Percentiles rank a stretch among this genome's conserved stretches.
Evolutionary conservation across 2,888 invertebrate species (phyloP).

Genomic region (Phyto melanocephala): DNA sequence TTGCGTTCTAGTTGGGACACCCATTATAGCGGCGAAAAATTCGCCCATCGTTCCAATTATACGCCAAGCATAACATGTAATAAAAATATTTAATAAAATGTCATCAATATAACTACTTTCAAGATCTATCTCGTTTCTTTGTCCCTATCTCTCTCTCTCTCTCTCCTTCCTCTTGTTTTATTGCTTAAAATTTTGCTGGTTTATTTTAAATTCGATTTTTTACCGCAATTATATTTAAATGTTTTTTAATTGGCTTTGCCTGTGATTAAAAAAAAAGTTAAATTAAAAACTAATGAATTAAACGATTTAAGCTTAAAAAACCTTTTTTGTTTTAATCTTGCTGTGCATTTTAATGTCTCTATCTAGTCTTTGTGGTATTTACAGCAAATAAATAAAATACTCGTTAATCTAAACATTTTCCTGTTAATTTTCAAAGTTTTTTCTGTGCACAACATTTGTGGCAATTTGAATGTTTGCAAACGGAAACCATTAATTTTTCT

Average conservation of each 20-base stretch:
- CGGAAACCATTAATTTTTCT: conserved; percentile 63
- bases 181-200: neutral
- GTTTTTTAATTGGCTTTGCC: conserved; percentile 54
- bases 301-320: conserved; percentile 11
- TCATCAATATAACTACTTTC: too few species aligned
- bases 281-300: conserved; percentile 4
- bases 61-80: too few species aligned
- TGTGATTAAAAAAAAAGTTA: neutral
- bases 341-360: conserved; percentile 46
- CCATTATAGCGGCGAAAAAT: too few species aligned
- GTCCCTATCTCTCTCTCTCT: too few species aligned
- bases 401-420: conserved; percentile 38
- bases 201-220: conserved; percentile 11
- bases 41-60: too few species aligned
- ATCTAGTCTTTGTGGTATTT: conserved; percentile 44
- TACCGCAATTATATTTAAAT: conserved; percentile 52
- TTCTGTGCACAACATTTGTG: conserved; percentile 32
- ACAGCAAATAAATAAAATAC: neutral
- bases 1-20: too few species aligned
- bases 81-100: too few species aligned
- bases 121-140: too few species aligned
- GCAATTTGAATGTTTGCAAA: conserved; percentile 42
- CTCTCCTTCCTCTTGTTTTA: too few species aligned
- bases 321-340: neutral
- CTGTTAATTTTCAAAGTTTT: conserved; percentile 39